Evolutionary conservation across 2,888 invertebrate species (phyloP).

Genomic region (Seira sanloemensis): DNA sequence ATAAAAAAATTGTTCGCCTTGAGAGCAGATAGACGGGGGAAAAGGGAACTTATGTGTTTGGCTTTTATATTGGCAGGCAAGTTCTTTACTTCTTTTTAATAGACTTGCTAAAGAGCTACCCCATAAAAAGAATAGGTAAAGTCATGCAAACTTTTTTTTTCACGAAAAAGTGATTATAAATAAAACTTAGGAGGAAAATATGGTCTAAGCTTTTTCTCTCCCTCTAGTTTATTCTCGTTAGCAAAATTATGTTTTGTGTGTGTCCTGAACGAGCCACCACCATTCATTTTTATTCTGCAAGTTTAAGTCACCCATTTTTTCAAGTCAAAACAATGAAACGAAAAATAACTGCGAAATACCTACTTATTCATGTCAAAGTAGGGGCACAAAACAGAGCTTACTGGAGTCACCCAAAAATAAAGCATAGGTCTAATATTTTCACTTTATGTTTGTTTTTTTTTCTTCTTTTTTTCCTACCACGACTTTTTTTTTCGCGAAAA

Average conservation of each 20-base stretch:
- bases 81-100: constrained; percentile 5
- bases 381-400: constrained; percentile 1
- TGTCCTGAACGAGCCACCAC: neutral
- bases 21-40: neutral
- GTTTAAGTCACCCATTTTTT: neutral
- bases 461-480: neutral
- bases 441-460: constrained; percentile 3
- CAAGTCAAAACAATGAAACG: constrained; percentile 3
- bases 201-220: neutral
- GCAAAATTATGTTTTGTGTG: constrained; percentile 6
- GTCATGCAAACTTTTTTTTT: constrained; percentile 14
- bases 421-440: neutral
- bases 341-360: constrained; percentile 9
- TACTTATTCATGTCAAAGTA: constrained; percentile 16
- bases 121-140: constrained; percentile 15
- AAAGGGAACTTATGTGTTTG: neutral
- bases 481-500: neutral
- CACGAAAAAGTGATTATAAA: constrained; percentile 16
- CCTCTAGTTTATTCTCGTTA: neutral
- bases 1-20: neutral
- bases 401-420: neutral
- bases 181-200: constrained; percentile 5
- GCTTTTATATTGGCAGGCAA: constrained; percentile 2
- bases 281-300: constrained; percentile 1
- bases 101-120: constrained; percentile 16